Conservation (phyloP, 2,797 vertebrate genomes). For the Eremophila alpestris region DNA sequence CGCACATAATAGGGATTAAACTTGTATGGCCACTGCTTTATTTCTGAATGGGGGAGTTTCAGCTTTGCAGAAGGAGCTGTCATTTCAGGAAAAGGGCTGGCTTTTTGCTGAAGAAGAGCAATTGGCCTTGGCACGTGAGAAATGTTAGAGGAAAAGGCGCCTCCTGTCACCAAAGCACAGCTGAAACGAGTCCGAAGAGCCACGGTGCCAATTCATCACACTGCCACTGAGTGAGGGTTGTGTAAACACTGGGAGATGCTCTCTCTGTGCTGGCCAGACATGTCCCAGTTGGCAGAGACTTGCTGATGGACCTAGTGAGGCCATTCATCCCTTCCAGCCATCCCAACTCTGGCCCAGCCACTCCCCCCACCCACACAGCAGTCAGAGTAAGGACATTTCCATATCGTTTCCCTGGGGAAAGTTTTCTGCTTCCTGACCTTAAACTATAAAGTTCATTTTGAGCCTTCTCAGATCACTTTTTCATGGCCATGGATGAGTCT, state of each 20-base stretch:
- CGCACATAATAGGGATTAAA: not conserved
- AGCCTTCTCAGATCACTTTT: not conserved
- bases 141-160: not conserved
- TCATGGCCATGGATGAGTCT: not conserved
- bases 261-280: not conserved
- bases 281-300: not conserved
- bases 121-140: not conserved
- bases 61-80: not conserved
- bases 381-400: not conserved
- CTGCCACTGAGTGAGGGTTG: not conserved
- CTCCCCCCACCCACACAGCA: not conserved
- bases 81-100: not conserved
- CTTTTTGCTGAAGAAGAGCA: constrained; percentile 22
- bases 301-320: not conserved
- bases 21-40: not conserved
- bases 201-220: not conserved
- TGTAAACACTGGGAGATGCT: not conserved
- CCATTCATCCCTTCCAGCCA: constrained; percentile 2
- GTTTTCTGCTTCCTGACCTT: not conserved
- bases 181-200: not conserved
- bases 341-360: not conserved
- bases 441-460: not conserved
- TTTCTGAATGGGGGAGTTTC: not conserved
- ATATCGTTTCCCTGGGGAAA: not conserved
- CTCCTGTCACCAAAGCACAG: constrained; percentile 9